phyloP scores from a whole-genome alignment of 2,888 invertebrate species.

The Teleogryllus oceanicus region DNA sequence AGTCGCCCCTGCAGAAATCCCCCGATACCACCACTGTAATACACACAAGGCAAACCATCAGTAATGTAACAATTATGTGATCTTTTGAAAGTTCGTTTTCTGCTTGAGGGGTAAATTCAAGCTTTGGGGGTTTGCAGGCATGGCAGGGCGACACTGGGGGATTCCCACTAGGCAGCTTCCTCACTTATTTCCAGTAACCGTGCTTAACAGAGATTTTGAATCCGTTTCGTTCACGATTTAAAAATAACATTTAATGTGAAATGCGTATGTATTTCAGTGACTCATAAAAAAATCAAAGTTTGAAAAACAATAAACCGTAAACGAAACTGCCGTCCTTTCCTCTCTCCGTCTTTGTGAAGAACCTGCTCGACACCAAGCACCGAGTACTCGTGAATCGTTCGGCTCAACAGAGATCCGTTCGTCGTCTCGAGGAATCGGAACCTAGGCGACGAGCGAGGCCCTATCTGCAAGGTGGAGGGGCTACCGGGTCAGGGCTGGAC shows the following conservation, averaged over 20 bases:
- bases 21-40: slow-evolving; percentile 61
- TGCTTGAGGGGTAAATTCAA: not conserved
- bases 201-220: no score
- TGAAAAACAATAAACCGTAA: no score
- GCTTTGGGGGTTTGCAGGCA: slow-evolving; percentile 12
- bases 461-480: not conserved
- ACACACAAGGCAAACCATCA: slow-evolving; percentile 26
- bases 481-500: not conserved
- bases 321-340: not conserved
- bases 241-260: no score
- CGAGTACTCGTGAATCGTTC: not conserved
- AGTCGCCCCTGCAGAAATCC: slow-evolving; percentile 77
- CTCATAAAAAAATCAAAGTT: no score
- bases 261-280: no score
- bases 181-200: slow-evolving; percentile 7
- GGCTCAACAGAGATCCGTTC: not conserved
- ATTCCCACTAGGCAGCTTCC: slow-evolving; percentile 34
- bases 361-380: not conserved
- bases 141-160: slow-evolving; percentile 34
- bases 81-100: not conserved
- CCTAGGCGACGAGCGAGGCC: not conserved
- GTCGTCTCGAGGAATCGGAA: not conserved
- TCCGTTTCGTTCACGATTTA: no score
- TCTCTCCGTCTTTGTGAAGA: slow-evolving; percentile 8
- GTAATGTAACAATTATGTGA: not conserved